Evolutionary conservation across 2,113 vertebrate genomes (phyloP), one percentile per base, ranked within the genome.

Genomic region (Corapipo altera): DNA sequence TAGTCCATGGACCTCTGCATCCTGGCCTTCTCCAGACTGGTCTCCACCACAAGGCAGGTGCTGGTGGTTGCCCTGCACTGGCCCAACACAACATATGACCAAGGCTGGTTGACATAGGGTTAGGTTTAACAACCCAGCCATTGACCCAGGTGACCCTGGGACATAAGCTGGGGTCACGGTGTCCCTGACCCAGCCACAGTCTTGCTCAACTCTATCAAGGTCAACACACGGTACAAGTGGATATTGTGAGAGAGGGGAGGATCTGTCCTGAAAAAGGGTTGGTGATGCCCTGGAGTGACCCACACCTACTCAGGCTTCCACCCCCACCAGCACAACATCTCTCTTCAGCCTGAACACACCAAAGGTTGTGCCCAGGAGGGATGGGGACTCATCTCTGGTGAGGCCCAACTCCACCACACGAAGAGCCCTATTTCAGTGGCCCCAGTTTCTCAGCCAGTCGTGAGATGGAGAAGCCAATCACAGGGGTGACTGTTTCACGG

Each of bases 141-240:
- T 5, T 55, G 48, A 76, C 49, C 39, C 51, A 13, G 41, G 19
- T 74, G 52, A 80, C 51, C n/a, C 11, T 44, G 21, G 35, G 74
- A 70, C 46, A 76, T 24, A 37, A 58, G 88, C 12, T 0, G 0
- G 9, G 37, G 51, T 51, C 46, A 22, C 4, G 30, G 46, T 2
- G 5, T 37, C 75, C 58, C 41, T 35, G 46, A 46, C 51, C 43
- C 75, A 67, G 64, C 8, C 51, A 74, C 48, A 33, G 0, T 16
- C 41, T 48, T 14, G 13, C 57, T 70, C 82, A 67, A 1, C 41
- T 37, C 70, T 48, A 20, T 17, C 44, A 17, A 65, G 20, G 48
- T 32, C 51, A 67, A 33, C 11, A 18, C 12, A 14, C 0, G 0
- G n/a, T 2, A 0, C 9, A 49, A 24, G 43, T 2, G 32, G 37